Base-by-base conservation (phyloP, 2,797 vertebrate genomes). In the Ctenosaura bakeri region DNA sequence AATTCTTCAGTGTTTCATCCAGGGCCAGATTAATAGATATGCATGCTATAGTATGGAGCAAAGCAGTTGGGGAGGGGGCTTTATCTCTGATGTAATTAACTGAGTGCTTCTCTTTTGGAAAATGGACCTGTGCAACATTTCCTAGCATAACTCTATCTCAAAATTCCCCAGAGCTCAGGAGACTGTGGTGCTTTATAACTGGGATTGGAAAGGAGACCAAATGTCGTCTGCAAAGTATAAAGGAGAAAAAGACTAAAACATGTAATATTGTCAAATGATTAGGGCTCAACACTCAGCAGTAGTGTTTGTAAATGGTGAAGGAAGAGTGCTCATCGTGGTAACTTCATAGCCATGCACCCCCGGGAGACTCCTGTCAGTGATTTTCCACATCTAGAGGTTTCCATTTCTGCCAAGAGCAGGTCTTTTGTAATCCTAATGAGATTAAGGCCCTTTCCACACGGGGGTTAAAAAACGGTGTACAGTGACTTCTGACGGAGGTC, bases 121-220 rank as follows among this genome's bases (percentile, higher is more conserved):
- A 90, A 12, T 42, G 42, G 71, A 64, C 20, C 62, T 77, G 10
- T 16, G 38, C 62, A 46, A 50, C 38, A 42, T 46, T 69, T 59
- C 59, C 82, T 42, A 77, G 46, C 66, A 6, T 54, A 73, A 77
- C 50, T 16, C 80, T 59, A 66, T 62, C n/a, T 81, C 46, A 80
- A 90, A 73, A 86, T 86, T 59, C 38, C 76, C 64, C 74, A 85
- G 26, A 80, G 83, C 26, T 90, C 76, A 85, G 64, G 56, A 85
- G 16, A 78, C 56, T 69, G 32, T 54, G 32, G 16, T 62, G 14
- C 9, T 69, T n/a, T 85, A 12, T 54, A 85, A 69, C 20, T 29
- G 18, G n/a, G 46, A 69, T 29, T 10, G 56, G n/a, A 56, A 62
- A 20, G 6, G 52, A 76, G n/a, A 86, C 42, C 42, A 22, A 86